Evolutionary conservation across 30 jellyfish, hydroid and myxozoan species (phyloP), one percentile per base, ranked within the genome.

Genomic region (Catostylus mosaicus): DNA sequence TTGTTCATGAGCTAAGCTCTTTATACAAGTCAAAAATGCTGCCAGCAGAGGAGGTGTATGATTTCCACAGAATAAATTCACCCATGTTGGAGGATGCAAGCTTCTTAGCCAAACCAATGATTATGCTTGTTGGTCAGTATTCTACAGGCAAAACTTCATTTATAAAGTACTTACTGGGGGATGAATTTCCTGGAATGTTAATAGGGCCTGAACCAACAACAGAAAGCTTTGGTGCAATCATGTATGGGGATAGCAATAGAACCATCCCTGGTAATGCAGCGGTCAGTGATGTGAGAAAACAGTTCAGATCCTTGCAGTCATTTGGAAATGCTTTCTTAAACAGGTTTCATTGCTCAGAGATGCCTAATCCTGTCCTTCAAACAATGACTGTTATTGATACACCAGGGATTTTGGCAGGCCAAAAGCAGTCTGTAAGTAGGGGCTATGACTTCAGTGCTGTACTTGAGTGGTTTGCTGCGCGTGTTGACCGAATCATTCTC

Each of bases 191-290:
- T 22, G 98, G 98, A 18, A 90, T 95, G 92, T 37, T 98, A 34
- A 89, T 95, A 3, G 99, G 99, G 56, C 99, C 99, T 16, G 99
- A 95, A 72, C 99, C 99, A 2, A 95, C 99, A 35, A 90, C 99
- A 0, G 99, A 95, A 31, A 38, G 97, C 57, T 95, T 95, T 74
- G 84, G 87, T 10, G 96, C 85, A 45, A 84, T 90, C 68, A 89
- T 95, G 99, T 87, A 80, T 64, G 99, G 99, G 57, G 63, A 35
- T 37, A 76, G 64, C 63, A 94, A 80, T n/a, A 62, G 98, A 51
- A 80, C 83, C 26, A 78, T 95, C 33, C 99, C 99, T 30, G 99
- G 99, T 4, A 90, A 90, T 88, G 99, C 98, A 35, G 59, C 83
- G 11, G 99, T 83, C 40, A 94, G 88, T 35, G 99, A 95, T 64